Base-by-base conservation (phyloP, 1,140 invertebrate genomes). In the Parasteatoda tepidariorum region DNA sequence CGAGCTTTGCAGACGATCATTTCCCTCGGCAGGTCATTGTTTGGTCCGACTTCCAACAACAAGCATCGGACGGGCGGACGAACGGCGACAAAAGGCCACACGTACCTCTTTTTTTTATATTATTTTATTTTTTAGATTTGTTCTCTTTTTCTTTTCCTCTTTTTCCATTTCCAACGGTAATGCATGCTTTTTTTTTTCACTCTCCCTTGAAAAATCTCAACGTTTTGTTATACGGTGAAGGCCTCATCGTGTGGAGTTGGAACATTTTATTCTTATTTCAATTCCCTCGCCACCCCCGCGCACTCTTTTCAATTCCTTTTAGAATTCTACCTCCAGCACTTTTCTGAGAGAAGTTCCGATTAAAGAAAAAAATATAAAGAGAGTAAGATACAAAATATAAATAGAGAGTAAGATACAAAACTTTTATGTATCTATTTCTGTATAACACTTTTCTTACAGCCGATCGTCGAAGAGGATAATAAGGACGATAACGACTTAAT, bases 21-120 rank as follows among this genome's bases (percentile, higher is more conserved):
- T 68, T 79, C 76, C 64, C 76, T 68, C 48, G 76, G 76, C 76
- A 79, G 76, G 64, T 28, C 31, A 79, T 79, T 79, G 76, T 79
- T 68, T 68, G 76, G 41, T 33, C 30, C 26, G 55, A 31, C 59
- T 62, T 62, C 33, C 22, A 75, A 57, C 73, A 61, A 38, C 68
- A 71, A 30, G 18, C 18, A 22, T n/a, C 57, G 18, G 57, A n/a
- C 24, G 18, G 18, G 18, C 30, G 66, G 66, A 61, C 74, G 59
- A 61, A 67, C 62, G 31, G 28, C 76, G 62, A 79, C 76, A 79
- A 79, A 79, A 79, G 76, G 33, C 41, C 76, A 79, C 76, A 57
- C 76, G 76, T 68, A 68, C 76, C 48, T 48, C 59, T 79, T 79
- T 38, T 64, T 31, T 64, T 33, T 59, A 5, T 59, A 59, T 59